Evolutionary conservation across 2,888 invertebrate species (phyloP), one percentile per base, ranked within the genome.

Genomic region (Sycophila texana): DNA sequence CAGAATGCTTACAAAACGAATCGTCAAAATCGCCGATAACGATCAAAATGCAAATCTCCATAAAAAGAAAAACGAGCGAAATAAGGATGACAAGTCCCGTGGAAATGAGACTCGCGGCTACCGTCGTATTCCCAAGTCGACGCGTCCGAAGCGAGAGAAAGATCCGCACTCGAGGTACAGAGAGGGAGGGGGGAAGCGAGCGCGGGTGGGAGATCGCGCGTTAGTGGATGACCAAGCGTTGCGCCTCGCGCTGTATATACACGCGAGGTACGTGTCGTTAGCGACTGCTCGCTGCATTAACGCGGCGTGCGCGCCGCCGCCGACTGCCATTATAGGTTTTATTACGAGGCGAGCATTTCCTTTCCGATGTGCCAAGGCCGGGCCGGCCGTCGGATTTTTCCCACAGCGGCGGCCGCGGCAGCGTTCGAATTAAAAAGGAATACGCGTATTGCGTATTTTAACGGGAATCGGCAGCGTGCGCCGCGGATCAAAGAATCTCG

Each of bases 281-380:
- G 76, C 73, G 60, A 70, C 55, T 70, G 72, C 80, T 81, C 81
- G 80, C 75, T 70, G 72, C 77, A 83, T 85, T 84, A 84, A 83
- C 83, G 73, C n/a, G 51, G 18, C 5, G 20, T 16, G 14, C n/a
- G 47, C 18, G 47, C 57, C 26, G 80, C 18, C 18, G 80, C 60
- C 20, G 20, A 55, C 71, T 75, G 80, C 81, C 82, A 84, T 83
- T 84, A 83, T 83, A 83, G 83, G 82, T 84, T 86, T 86, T 85
- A 84, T 85, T 86, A 84, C 72, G 83, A 84, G 85, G 82, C 82
- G 49, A 70, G 67, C 76, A 76, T 82, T 80, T 83, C 78, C 77
- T 82, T 80, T 82, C 76, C 71, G 78, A 82, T 75, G 78, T 49
- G 55, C 74, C 77, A 77, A 81, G 72, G 81, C 47, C 65, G 39